Evolutionary conservation across 2,113 vertebrate species (phyloP).

Genomic region (Barnardius zonarius): DNA sequence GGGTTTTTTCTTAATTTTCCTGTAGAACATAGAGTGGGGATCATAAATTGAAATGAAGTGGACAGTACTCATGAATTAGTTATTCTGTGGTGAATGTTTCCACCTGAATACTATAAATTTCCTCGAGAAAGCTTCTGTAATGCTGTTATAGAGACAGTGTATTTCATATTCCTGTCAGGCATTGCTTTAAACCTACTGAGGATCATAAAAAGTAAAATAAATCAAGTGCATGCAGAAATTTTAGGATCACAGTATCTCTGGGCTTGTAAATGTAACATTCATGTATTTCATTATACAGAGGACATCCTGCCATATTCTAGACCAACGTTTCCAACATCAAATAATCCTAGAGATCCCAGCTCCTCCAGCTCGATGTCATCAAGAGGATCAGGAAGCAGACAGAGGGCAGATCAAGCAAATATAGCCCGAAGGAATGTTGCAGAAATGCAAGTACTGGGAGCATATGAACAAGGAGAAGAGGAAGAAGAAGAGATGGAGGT

Average conservation of each 20-base stretch:
- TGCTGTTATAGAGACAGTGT: neutral
- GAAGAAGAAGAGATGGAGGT: conserved; percentile 94
- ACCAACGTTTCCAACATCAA: conserved; percentile 93
- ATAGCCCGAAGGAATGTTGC: conserved; percentile 86
- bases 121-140: neutral
- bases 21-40: neutral
- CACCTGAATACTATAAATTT: neutral
- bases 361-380: conserved; percentile 99
- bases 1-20: neutral
- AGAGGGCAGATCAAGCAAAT: conserved; percentile 85
- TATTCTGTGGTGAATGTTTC: neutral
- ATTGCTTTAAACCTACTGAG: neutral
- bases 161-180: conserved; percentile 8
- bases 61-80: neutral
- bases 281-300: conserved; percentile 76
- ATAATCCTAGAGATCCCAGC: conserved; percentile 93
- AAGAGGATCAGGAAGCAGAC: conserved; percentile 90
- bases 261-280: neutral
- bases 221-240: neutral
- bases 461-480: conserved; percentile 85
- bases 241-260: neutral
- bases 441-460: conserved; percentile 87
- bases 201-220: neutral
- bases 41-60: conserved; percentile 9
- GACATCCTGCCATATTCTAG: conserved; percentile 96